phyloP scores from a whole-genome alignment of 2,797 vertebrate species.

The Microchirus variegatus region DNA sequence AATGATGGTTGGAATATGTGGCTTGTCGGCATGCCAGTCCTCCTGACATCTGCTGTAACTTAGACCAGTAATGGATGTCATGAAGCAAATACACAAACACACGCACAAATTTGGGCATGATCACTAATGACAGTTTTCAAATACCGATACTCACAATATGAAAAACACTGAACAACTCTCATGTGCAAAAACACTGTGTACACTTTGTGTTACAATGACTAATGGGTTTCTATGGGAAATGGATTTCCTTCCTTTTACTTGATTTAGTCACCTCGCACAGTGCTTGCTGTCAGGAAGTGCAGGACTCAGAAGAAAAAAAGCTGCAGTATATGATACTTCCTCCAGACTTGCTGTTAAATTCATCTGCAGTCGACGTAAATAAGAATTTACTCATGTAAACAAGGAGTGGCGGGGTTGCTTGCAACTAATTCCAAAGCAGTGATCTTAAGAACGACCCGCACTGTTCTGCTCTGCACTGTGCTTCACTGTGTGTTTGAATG shows the following conservation, averaged over 20 bases:
- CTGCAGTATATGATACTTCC: background rate
- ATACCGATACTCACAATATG: background rate
- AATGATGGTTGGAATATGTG: constrained; percentile 35
- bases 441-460: constrained; percentile 32
- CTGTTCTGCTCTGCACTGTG: constrained; percentile 19
- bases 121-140: background rate
- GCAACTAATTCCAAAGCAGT: constrained; percentile 18
- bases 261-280: constrained; percentile 4
- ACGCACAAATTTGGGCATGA: constrained; percentile 7
- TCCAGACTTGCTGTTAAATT: constrained; percentile 36
- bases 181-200: background rate
- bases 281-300: constrained; percentile 32
- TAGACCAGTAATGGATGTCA: constrained; percentile 61
- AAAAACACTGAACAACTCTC: background rate
- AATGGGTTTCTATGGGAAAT: constrained; percentile 48
- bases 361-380: background rate
- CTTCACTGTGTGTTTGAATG: constrained; percentile 42
- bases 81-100: constrained; percentile 6
- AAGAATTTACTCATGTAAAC: background rate
- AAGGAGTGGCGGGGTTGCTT: constrained; percentile 17
- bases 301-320: constrained; percentile 1
- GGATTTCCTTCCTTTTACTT: constrained; percentile 44
- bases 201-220: constrained; percentile 1
- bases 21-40: constrained; percentile 28
- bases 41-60: constrained; percentile 63